Conservation (phyloP, 2,113 vertebrate species). For the Oreochromis tanganicae region DNA sequence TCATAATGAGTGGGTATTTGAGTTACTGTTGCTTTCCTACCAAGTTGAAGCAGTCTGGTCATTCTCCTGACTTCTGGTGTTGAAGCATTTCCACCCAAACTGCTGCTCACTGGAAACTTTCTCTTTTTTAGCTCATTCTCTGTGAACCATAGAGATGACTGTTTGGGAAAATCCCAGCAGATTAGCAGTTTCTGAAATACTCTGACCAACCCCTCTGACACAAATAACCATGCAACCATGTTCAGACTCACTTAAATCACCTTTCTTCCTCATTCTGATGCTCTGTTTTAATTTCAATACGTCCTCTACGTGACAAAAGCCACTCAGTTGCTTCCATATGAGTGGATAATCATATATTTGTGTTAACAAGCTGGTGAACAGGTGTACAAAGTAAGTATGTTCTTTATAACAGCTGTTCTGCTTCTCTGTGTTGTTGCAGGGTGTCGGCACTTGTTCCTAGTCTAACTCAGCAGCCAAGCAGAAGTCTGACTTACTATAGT, state of each 20-base stretch:
- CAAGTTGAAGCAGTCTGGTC: not conserved
- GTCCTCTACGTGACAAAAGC: not conserved
- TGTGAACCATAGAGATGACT: not conserved
- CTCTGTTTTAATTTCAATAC: not conserved
- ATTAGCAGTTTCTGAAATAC: not conserved
- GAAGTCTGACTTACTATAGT: constrained; percentile 80
- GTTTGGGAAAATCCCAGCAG: not conserved
- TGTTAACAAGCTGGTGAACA: not conserved
- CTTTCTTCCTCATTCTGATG: not conserved
- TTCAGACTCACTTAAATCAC: not conserved
- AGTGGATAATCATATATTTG: not conserved
- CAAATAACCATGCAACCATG: not conserved
- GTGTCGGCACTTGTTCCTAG: constrained; percentile 69
- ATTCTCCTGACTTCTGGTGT: not conserved
- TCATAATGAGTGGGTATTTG: not conserved
- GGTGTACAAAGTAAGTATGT: not conserved
- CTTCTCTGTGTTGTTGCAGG: constrained; percentile 55
- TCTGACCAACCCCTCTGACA: not conserved
- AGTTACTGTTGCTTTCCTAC: not conserved
- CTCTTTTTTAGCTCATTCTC: not conserved
- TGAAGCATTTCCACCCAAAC: not conserved
- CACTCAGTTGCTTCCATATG: not conserved
- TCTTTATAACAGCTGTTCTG: not conserved
- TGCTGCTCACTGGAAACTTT: not conserved
- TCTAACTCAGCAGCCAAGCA: constrained; percentile 71